Percentiles rank a stretch among this genome's conserved stretches.
phyloP scores from a whole-genome alignment of 2,113 vertebrate genomes.

The Ceyx melanurus region DNA sequence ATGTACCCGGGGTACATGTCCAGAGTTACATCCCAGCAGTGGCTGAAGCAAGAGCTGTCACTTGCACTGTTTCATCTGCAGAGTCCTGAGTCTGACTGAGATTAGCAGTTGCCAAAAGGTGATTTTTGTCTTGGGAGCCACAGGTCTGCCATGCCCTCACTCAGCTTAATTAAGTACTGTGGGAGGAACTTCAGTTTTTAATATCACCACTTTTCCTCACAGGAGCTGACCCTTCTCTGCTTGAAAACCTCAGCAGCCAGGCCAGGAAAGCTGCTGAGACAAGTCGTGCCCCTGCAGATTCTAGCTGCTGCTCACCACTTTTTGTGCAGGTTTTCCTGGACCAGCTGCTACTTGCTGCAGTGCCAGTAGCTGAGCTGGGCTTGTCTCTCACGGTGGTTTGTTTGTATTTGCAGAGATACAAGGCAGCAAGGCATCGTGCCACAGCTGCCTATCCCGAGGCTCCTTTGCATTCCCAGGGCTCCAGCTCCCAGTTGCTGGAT shows the following conservation, averaged over 20 bases:
- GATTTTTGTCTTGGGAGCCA: background rate
- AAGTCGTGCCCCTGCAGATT: background rate
- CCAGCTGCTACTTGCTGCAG: constrained; percentile 38
- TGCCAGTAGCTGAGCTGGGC: background rate
- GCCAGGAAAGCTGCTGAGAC: constrained; percentile 37
- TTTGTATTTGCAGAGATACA: constrained; percentile 76
- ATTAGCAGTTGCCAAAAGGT: background rate
- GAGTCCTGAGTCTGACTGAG: background rate
- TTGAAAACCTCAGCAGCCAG: constrained; percentile 49
- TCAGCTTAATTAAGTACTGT: background rate
- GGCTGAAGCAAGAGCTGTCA: constrained; percentile 19
- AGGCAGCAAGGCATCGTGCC: constrained; percentile 67
- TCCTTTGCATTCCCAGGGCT: constrained; percentile 54
- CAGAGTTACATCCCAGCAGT: background rate
- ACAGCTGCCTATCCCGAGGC: constrained; percentile 38
- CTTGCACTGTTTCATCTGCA: background rate
- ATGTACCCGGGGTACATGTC: fast-evolving
- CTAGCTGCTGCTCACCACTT: constrained; percentile 25
- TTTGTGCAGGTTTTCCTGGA: constrained; percentile 60
- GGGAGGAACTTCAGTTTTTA: constrained; percentile 9
- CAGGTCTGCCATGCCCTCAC: background rate
- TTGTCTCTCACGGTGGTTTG: background rate
- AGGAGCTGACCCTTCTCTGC: constrained; percentile 50
- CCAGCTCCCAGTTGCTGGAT: constrained; percentile 59
- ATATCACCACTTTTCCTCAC: constrained; percentile 51